Base-by-base conservation (phyloP, 2,888 invertebrate genomes). In the Nematopogon swammerdamellus region DNA sequence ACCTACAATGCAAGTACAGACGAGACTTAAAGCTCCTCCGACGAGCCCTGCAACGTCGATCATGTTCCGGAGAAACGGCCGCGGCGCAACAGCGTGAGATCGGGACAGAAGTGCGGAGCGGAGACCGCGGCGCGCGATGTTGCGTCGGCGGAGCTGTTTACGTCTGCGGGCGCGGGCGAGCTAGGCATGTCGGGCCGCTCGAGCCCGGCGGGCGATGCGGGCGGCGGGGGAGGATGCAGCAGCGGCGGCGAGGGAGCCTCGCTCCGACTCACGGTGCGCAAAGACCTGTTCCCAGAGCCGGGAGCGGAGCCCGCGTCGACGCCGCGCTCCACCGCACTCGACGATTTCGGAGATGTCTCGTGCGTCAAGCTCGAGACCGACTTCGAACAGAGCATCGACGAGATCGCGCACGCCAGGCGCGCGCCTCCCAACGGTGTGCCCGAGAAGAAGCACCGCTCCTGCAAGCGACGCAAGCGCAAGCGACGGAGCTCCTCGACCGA, bases 1-100 rank as follows among this genome's bases (percentile, higher is more conserved):
- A 80, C 80, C 80, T 80, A 79, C 79, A 80, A 80, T 80, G 75
- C 72, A 77, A 76, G 75, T 76, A 76, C 72, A 72, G 72, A 65
- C 75, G 79, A 75, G 76, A 71, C 76, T 70, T 75, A 76, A 72
- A 72, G 76, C 75, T 74, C 73, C 72, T 69, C 67, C 66, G 65
- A 71, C 70, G 63, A 63, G 46, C 14, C 29, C 16, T 2, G 45
- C 17, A 46, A 18, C 42, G 18, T 19, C 36, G 3, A 14, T 8
- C 14, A 36, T 36, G 36, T 36, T 8, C 6, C 8, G 11, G 36
- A 17, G 30, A 5, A 45, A 3, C 45, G 16, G 18, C n/a, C 36
- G 19, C 3, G 11, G 3, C 36, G 11, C 14, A 4, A 3, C 8
- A 6, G 36, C 8, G 11, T 36, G 36, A 36, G 36, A 14, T 36